phyloP scores from a whole-genome alignment of 30 jellyfish, hydroid and myxozoan species.

The Catostylus mosaicus region DNA sequence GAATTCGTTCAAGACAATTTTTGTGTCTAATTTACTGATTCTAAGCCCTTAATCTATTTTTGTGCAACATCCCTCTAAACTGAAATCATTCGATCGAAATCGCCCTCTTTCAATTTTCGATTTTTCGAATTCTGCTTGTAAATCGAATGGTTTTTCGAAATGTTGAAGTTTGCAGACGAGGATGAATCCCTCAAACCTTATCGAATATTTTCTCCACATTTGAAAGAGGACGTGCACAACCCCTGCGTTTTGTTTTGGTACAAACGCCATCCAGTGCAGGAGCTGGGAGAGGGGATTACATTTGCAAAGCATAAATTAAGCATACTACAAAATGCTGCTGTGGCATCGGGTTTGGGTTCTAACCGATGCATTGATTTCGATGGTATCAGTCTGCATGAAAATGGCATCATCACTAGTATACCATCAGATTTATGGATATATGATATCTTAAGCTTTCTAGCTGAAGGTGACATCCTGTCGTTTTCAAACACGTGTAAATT shows the following conservation, averaged over 20 bases:
- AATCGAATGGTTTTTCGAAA: no score
- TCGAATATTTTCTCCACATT: constrained; percentile 42
- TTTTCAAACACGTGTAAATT: constrained; percentile 50
- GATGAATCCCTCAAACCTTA: constrained; percentile 16
- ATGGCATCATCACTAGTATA: background rate
- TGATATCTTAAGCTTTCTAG: constrained; percentile 7
- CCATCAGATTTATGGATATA: constrained; percentile 46
- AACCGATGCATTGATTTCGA: background rate
- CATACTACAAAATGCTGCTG: constrained; percentile 29
- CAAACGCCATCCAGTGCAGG: constrained; percentile 36
- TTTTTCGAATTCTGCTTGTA: no score
- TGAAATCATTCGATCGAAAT: no score
- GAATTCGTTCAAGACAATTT: no score
- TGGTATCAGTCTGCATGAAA: no score
- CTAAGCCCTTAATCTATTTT: no score
- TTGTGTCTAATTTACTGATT: no score
- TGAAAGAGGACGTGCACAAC: constrained; percentile 25
- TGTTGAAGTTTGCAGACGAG: no score
- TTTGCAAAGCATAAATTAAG: constrained; percentile 67
- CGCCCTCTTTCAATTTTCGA: no score
- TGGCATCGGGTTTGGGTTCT: background rate
- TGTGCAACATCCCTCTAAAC: no score
- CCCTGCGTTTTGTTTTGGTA: constrained; percentile 69
- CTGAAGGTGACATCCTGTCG: constrained; percentile 24
- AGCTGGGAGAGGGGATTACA: constrained; percentile 59